A percentile compares a stretch with the other conserved stretches of the same genome.
Evolutionary conservation across 2,113 vertebrate species (phyloP).

Genomic region (Columba janthina): DNA sequence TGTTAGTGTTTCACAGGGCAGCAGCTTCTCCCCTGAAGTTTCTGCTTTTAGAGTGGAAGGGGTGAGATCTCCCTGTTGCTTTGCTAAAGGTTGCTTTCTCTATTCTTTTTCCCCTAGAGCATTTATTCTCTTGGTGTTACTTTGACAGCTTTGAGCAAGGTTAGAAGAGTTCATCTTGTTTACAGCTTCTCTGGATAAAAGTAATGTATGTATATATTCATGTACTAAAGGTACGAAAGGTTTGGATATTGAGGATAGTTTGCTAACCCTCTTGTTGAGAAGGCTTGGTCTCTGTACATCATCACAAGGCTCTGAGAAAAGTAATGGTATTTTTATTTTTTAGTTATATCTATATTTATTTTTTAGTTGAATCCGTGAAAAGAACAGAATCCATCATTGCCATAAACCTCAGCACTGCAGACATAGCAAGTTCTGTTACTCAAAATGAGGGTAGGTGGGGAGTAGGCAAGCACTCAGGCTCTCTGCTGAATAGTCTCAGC

Average conservation of each 20-base stretch:
- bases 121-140: background rate
- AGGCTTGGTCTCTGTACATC: background rate
- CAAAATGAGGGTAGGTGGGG: background rate
- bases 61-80: background rate
- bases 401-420: background rate
- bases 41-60: background rate
- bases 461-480: background rate
- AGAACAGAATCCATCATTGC: background rate
- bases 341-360: no score
- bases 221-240: background rate
- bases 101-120: background rate
- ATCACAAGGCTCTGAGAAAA: background rate
- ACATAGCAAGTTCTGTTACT: background rate
- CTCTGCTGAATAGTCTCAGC: background rate
- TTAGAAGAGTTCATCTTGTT: constrained; percentile 22
- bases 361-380: background rate
- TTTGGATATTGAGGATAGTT: background rate
- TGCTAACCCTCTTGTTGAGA: background rate
- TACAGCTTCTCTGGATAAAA: background rate
- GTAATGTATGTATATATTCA: background rate
- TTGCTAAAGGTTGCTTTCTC: background rate
- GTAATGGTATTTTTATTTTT: background rate
- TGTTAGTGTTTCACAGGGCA: background rate
- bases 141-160: constrained; percentile 1
- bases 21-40: background rate